Base-by-base conservation (phyloP, 2,113 vertebrate genomes). In the Nerophis ophidion region DNA sequence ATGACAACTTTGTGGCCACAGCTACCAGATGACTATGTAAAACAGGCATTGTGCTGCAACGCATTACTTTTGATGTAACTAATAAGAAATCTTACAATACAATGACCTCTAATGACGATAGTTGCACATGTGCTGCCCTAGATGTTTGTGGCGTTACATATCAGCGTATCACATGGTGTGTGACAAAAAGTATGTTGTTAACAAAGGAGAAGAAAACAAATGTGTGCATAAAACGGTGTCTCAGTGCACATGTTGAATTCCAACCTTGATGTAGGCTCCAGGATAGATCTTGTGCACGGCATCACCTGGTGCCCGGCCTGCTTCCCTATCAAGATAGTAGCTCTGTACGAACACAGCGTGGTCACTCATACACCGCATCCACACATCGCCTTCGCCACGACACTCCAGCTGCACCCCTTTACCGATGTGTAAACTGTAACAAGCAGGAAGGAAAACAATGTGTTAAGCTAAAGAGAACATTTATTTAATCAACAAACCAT, bases 201-300 rank as follows among this genome's bases (percentile, higher is more conserved):
- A 26, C 26, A 26, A 26, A 26, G 26, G 26, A 26, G 47, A 48
- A 48, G 47, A 4, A 8, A 8, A n/a, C 26, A 15, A 48, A 7
- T 19, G 17, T 46, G 9, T 17, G 5, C 8, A 15, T 58, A 54
- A 33, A 10, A 36, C 11, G 50, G 5, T 26, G 54, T 36, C n/a
- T 35, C 6, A 13, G 52, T 35, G n/a, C 57, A 26, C 35, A 26
- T 19, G 2, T 7, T 33, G 17, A 12, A 45, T 57, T 40, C 50
- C 13, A 9, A 92, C 90, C 89, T 92, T 89, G 63, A 92, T 88
- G 73, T 91, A 90, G 1, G 91, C 91, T 1, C 89, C 84, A 0
- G 91, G 89, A 70, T 91, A 92, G 26, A 91, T 91, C 74, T 93
- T 93, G 80, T 93, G 91, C 50, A 93, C 92, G 0, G 91, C 91